These are phyloP conservation scores for Theristicus caerulescens DNA, from an alignment of 2,113 vertebrate genomes.

Conservation along the genomic window DNA sequence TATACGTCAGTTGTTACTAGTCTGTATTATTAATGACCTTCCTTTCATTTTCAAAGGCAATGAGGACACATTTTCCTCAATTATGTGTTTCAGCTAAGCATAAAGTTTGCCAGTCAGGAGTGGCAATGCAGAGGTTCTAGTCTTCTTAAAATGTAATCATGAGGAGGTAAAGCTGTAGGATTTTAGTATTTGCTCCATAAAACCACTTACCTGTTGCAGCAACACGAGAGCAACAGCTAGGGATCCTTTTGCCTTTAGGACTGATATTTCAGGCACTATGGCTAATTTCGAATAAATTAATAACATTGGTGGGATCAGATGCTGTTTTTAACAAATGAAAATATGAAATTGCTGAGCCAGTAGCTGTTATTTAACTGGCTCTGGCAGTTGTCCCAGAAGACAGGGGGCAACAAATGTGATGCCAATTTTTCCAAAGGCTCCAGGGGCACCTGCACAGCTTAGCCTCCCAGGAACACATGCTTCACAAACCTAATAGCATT, in stretches of 20 bases:
- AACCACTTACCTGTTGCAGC: neutral
- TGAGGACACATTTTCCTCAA: neutral
- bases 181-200: neutral
- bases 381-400: neutral
- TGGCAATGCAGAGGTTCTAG: neutral
- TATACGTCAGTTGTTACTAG: neutral
- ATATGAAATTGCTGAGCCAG: neutral
- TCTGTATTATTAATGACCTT: neutral
- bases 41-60: neutral
- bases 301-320: neutral
- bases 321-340: neutral
- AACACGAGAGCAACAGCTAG: neutral
- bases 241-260: neutral
- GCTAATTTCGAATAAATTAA: neutral
- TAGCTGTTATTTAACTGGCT: neutral
- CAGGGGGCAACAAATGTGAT: neutral
- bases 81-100: neutral
- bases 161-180: neutral
- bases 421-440: neutral
- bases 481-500: neutral
- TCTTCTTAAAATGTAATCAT: neutral
- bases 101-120: neutral
- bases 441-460: neutral
- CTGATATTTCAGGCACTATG: neutral
- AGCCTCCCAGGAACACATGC: neutral